Evolutionary conservation across 2,888 invertebrate species (phyloP), one percentile per base, ranked within the genome.

Genomic region (Lepidocyrtoides sp.): DNA sequence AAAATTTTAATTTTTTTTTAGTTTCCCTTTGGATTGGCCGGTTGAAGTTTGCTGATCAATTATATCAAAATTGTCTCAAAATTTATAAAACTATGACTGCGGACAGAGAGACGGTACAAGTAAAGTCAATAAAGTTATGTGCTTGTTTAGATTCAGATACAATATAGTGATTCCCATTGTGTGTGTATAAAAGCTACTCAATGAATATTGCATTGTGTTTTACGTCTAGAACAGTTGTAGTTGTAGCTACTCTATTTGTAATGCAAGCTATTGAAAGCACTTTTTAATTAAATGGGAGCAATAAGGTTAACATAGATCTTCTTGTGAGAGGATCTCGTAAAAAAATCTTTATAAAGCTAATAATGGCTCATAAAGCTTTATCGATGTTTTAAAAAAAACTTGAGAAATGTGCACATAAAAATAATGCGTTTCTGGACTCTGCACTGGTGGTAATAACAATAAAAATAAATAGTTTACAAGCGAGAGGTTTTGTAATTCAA

Each of bases 121-220:
- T 83, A 89, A 89, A 83, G 77, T 82, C 75, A 89, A 89, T 89
- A n/a, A n/a, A n/a, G n/a, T n/a, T n/a, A n/a, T n/a, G n/a, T n/a
- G n/a, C n/a, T n/a, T n/a, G n/a, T n/a, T n/a, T n/a, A n/a, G n/a
- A n/a, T n/a, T n/a, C n/a, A 69, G 82, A 89, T 82, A n/a, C 36
- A 26, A 36, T 63, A 57, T 44, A 36, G 51, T 87, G 63, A 48
- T 51, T n/a, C n/a, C n/a, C n/a, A n/a, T n/a, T n/a, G n/a, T n/a
- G n/a, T n/a, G n/a, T n/a, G n/a, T n/a, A n/a, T n/a, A n/a, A n/a
- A n/a, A n/a, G n/a, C n/a, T n/a, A n/a, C n/a, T n/a, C n/a, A n/a
- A n/a, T n/a, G n/a, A n/a, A n/a, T n/a, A n/a, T n/a, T n/a, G n/a
- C n/a, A n/a, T n/a, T n/a, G n/a, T n/a, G n/a, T n/a, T n/a, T n/a